Percentiles rank a stretch among this genome's conserved stretches.
Conservation (phyloP, 2,113 vertebrate species). For the Trogon melanurus region DNA sequence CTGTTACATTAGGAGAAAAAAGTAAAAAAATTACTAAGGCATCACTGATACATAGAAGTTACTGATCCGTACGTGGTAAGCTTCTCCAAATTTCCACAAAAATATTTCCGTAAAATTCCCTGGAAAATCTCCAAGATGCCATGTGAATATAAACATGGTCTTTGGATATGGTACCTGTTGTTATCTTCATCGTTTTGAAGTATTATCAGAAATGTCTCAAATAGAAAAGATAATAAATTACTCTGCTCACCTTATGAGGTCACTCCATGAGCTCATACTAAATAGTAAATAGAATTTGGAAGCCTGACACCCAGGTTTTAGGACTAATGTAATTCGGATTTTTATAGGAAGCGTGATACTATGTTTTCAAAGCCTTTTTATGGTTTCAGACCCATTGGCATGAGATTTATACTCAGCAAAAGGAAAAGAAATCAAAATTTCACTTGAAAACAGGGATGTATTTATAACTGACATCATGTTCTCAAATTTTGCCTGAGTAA, state of each 20-base stretch:
- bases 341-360: neutral
- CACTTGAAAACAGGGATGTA: neutral
- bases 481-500: neutral
- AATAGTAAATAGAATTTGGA: neutral
- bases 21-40: neutral
- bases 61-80: neutral
- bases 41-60: neutral
- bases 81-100: neutral
- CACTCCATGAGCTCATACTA: neutral
- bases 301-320: neutral
- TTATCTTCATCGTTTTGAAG: conserved; percentile 19
- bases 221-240: neutral
- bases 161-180: neutral
- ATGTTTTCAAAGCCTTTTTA: neutral
- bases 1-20: neutral
- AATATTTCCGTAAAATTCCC: neutral
- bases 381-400: neutral
- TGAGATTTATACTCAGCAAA: neutral
- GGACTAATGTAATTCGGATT: neutral
- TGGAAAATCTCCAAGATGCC: neutral
- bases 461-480: neutral
- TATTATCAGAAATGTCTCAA: conserved; percentile 12
- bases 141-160: neutral
- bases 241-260: neutral
- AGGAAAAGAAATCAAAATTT: conserved; percentile 11